These are phyloP conservation scores for Calliphora vicina DNA, from an alignment of 1,140 invertebrate species.

Conservation along the genomic window DNA sequence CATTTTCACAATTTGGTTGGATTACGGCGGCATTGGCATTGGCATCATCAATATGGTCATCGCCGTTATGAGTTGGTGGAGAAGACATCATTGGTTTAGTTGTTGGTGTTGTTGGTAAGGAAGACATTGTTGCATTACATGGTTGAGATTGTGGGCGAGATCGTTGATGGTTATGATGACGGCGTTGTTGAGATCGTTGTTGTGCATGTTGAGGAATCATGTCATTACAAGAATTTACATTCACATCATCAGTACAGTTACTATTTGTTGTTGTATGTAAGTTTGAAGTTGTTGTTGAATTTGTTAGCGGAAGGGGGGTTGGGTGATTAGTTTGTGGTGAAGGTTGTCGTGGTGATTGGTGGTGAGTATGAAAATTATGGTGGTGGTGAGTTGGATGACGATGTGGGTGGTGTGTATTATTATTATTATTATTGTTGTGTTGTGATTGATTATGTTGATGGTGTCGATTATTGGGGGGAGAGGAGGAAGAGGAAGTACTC, in stretches of 20 bases:
- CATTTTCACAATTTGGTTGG: no score
- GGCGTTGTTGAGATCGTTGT: constrained; percentile 37
- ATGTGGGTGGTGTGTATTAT: not conserved
- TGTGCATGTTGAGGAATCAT: constrained; percentile 60
- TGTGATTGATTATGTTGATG: constrained; percentile 43
- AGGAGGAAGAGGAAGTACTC: not conserved
- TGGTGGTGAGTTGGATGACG: constrained; percentile 22
- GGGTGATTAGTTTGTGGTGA: constrained; percentile 57
- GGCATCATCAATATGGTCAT: no score
- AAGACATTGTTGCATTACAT: constrained; percentile 41
- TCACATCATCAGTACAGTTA: constrained; percentile 61
- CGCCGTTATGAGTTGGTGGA: not conserved
- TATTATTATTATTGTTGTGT: constrained; percentile 37
- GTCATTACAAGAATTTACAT: constrained; percentile 64
- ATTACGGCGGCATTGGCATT: no score
- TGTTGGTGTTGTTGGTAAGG: constrained; percentile 39
- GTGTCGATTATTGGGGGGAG: constrained; percentile 37
- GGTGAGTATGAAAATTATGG: constrained; percentile 32
- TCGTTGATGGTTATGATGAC: constrained; percentile 11
- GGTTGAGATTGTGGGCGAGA: constrained; percentile 36
- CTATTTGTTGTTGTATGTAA: constrained; percentile 62
- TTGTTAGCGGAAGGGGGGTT: constrained; percentile 61
- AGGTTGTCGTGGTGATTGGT: constrained; percentile 45
- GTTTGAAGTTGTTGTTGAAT: constrained; percentile 45
- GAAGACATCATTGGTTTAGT: constrained; percentile 15